Conservation (phyloP, 2,888 invertebrate species). For the Podabrus alpinus region DNA sequence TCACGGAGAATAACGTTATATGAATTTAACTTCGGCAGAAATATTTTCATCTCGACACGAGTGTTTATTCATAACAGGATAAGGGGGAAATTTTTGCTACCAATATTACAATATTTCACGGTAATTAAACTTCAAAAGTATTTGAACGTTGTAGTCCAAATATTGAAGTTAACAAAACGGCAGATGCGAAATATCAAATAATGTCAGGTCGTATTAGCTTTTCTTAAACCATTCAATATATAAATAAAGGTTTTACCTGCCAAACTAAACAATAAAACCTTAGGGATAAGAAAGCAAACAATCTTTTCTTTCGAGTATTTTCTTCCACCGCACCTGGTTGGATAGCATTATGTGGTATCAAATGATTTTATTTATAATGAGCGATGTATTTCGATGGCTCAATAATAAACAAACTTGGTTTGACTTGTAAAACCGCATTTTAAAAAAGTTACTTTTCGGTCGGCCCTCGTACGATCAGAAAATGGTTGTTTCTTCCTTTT, state of each 20-base stretch:
- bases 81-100: conserved; percentile 1
- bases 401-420: background rate
- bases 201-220: conserved; percentile 30
- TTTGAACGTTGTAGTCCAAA: conserved; percentile 27
- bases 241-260: conserved; percentile 41
- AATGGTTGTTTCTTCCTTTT: background rate
- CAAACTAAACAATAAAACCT: conserved; percentile 42
- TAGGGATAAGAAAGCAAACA: conserved; percentile 47
- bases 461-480: background rate
- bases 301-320: conserved; percentile 40
- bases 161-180: conserved; percentile 32
- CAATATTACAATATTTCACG: conserved; percentile 30
- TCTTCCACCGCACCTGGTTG: conserved; percentile 46
- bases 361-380: conserved; percentile 10
- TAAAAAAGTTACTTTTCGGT: background rate
- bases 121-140: conserved; percentile 33
- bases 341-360: background rate
- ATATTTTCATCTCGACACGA: conserved; percentile 4
- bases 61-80: conserved; percentile 4
- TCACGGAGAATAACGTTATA: background rate
- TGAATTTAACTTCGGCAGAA: conserved; percentile 1
- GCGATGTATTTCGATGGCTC: background rate
- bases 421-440: background rate
- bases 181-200: conserved; percentile 32
- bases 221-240: conserved; percentile 39